These are phyloP conservation scores for Archaeoteleia sp. DNA, from an alignment of 2,888 invertebrate species.

Conservation along the genomic window DNA sequence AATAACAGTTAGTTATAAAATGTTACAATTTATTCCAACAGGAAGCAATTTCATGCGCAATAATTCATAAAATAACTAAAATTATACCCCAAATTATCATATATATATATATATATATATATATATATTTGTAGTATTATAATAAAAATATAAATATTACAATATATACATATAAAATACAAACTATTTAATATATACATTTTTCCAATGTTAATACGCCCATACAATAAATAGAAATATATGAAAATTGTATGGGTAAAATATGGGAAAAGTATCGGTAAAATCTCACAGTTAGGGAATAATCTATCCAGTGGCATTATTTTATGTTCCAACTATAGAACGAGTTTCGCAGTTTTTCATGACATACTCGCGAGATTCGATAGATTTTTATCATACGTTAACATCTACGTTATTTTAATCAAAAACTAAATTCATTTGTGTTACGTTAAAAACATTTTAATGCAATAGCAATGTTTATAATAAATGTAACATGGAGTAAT, in stretches of 20 bases:
- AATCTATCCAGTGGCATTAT: slow-evolving; percentile 11
- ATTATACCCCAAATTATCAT: no score
- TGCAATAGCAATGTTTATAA: no score
- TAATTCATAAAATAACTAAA: no score
- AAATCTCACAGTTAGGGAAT: slow-evolving; percentile 9
- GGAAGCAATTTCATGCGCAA: no score
- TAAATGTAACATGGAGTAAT: no score
- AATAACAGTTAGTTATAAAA: no score
- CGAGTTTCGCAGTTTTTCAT: slow-evolving; percentile 14
- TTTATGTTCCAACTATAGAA: slow-evolving; percentile 8
- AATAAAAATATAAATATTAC: not conserved
- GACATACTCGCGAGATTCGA: slow-evolving; percentile 8
- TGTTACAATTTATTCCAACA: no score
- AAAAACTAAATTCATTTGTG: not conserved
- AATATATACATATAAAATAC: not conserved
- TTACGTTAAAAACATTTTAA: not conserved
- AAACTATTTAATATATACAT: not conserved
- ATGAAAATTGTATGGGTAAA: not conserved
- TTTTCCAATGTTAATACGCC: slow-evolving; percentile 15
- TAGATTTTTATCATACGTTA: slow-evolving; percentile 9
- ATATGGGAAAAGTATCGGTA: slow-evolving; percentile 9
- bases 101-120: no score
- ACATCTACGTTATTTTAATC: not conserved
- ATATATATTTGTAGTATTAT: no score
- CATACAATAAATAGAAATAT: slow-evolving; percentile 11